phyloP scores from a whole-genome alignment of 53 echinoderm and acorn worm genomes.

The Crossaster papposus region DNA sequence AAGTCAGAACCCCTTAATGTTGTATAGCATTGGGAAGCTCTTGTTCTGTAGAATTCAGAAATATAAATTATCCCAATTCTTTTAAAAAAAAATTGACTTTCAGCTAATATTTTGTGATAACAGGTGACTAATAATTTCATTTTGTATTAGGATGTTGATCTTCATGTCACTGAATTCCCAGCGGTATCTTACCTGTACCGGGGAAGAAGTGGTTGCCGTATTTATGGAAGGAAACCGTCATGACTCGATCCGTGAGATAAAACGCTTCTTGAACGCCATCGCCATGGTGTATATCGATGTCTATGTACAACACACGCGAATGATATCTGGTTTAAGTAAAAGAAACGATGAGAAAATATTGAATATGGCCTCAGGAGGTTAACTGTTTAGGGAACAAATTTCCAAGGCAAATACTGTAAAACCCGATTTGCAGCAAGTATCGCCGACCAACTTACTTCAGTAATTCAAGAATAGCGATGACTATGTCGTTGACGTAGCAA shows the following conservation, averaged over 20 bases:
- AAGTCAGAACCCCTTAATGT: no score
- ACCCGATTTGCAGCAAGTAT: not conserved
- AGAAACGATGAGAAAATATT: not conserved
- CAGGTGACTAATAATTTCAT: no score
- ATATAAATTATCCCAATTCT: no score
- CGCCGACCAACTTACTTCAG: constrained; percentile 81
- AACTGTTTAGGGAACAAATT: not conserved
- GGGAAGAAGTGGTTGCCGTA: constrained; percentile 99
- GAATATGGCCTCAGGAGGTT: not conserved
- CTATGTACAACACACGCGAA: constrained; percentile 95
- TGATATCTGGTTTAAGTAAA: constrained; percentile 81
- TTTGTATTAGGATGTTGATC: no score
- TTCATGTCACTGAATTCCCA: no score
- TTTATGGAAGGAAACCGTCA: constrained; percentile 99
- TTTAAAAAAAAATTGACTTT: no score
- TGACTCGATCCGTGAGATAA: constrained; percentile 98
- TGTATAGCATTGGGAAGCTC: no score
- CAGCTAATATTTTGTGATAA: no score
- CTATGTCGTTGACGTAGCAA: constrained; percentile 99
- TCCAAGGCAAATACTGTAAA: not conserved
- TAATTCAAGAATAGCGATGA: constrained; percentile 92
- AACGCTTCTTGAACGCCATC: constrained; percentile 99
- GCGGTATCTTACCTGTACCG: constrained; percentile 81
- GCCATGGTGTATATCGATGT: constrained; percentile 98
- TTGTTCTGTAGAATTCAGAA: no score